phyloP scores from a whole-genome alignment of 1,140 invertebrate genomes.

The Copidosoma floridanum region DNA sequence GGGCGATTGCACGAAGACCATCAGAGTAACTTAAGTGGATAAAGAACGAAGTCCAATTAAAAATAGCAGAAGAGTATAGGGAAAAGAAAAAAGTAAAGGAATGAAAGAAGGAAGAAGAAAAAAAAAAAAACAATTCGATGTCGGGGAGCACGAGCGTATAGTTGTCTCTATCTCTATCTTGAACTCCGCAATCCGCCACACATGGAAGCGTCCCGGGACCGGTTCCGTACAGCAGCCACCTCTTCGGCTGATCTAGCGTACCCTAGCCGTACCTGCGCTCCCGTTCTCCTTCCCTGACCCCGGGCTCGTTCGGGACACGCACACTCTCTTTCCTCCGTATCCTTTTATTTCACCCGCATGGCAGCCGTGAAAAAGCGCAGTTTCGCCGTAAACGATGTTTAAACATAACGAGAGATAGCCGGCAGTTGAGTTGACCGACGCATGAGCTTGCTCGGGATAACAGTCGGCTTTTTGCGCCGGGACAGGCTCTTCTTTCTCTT shows the following conservation, averaged over 20 bases:
- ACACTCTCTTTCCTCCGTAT: neutral
- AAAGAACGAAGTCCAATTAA: neutral
- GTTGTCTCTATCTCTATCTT: neutral
- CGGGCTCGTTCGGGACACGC: neutral
- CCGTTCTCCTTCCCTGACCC: neutral
- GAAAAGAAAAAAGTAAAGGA: neutral
- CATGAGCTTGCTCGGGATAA: constrained; percentile 8
- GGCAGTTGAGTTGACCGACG: neutral
- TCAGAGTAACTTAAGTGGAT: too few species aligned
- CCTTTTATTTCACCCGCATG: constrained; percentile 1
- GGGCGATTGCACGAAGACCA: too few species aligned
- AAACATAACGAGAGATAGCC: constrained; percentile 11
- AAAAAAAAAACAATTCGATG: constrained; percentile 10
- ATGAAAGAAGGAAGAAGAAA: neutral
- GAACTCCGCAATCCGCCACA: neutral
- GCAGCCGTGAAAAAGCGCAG: neutral
- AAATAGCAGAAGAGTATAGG: neutral
- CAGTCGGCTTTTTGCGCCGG: neutral
- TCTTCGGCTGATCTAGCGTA: neutral
- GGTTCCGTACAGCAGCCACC: constrained; percentile 15
- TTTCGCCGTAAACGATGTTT: constrained; percentile 16
- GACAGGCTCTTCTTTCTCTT: neutral
- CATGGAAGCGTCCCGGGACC: constrained; percentile 26
- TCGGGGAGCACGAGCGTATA: neutral
- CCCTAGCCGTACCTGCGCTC: neutral